These are phyloP conservation scores for Cacatua alba DNA, from an alignment of 2,113 vertebrate genomes.

Conservation along the genomic window DNA sequence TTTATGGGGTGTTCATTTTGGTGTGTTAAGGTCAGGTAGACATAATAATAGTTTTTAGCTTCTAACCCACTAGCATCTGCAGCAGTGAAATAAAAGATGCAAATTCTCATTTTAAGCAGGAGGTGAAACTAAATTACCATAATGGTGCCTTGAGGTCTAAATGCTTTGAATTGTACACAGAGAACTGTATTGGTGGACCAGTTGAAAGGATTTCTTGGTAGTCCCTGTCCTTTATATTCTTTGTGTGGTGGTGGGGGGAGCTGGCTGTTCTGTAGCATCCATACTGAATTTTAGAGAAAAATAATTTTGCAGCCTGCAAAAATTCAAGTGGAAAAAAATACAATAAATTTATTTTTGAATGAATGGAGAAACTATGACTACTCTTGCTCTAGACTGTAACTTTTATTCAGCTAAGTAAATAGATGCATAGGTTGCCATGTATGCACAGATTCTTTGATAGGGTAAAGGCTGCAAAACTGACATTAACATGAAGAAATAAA, in stretches of 20 bases:
- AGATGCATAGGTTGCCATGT: neutral
- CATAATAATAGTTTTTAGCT: neutral
- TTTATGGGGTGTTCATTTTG: neutral
- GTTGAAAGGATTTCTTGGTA: neutral
- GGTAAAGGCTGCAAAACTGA: neutral
- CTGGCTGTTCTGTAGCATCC: neutral
- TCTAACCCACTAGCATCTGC: neutral
- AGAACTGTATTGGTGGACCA: neutral
- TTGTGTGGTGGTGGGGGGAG: accelerated
- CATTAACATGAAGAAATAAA: neutral
- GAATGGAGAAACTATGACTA: neutral
- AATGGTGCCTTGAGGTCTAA: neutral
- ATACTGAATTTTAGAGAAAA: neutral
- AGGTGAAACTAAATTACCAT: neutral
- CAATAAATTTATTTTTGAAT: neutral
- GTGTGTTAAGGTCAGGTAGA: neutral
- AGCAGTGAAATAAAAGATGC: neutral
- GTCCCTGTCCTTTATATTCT: neutral
- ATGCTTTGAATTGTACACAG: neutral
- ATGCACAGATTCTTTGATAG: neutral
- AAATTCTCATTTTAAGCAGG: neutral
- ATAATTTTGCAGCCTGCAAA: neutral
- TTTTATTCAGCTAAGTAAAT: neutral
- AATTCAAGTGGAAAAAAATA: neutral
- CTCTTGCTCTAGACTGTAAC: neutral